A percentile compares a stretch with the other conserved stretches of the same genome.
Evolutionary conservation across 2,113 vertebrate species (phyloP).

Genomic region (Lucifuga dentata): DNA sequence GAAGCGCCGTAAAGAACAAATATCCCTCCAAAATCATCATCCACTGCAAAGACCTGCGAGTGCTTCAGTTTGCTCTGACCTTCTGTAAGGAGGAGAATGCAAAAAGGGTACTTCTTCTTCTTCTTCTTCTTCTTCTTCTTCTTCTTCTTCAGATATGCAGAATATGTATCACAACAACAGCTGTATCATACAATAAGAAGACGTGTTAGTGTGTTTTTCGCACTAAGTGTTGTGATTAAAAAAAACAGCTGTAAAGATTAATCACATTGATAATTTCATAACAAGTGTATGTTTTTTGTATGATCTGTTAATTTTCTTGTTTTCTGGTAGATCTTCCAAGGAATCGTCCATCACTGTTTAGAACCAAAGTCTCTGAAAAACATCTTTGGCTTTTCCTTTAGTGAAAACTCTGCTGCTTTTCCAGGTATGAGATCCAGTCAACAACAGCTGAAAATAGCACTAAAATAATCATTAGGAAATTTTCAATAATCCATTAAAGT

Average conservation of each 20-base stretch:
- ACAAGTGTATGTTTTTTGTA: no score
- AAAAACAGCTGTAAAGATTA: no score
- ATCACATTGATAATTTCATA: no score
- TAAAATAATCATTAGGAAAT: no score
- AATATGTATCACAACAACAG: no score
- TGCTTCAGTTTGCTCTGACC: conserved; percentile 88
- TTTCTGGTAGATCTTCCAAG: conserved; percentile 87
- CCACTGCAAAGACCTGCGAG: conserved; percentile 90
- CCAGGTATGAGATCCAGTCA: conserved; percentile 79
- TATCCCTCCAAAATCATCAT: conserved; percentile 88
- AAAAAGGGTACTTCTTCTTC: conserved; percentile 88
- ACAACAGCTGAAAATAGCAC: no score
- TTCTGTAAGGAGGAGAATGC: conserved; percentile 91
- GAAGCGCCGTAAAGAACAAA: conserved; percentile 83
- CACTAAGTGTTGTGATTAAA: no score
- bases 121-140: no score
- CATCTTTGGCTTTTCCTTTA: conserved; percentile 90
- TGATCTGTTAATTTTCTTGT: neutral
- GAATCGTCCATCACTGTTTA: conserved; percentile 89
- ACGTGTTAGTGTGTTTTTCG: no score
- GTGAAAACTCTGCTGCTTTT: conserved; percentile 71
- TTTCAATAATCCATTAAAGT: no score
- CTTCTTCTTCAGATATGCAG: no score
- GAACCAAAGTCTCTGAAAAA: conserved; percentile 88
- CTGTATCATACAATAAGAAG: no score